Evolutionary conservation across 2,888 invertebrate genomes (phyloP).

Genomic region (Dinocampus coccinellae): DNA sequence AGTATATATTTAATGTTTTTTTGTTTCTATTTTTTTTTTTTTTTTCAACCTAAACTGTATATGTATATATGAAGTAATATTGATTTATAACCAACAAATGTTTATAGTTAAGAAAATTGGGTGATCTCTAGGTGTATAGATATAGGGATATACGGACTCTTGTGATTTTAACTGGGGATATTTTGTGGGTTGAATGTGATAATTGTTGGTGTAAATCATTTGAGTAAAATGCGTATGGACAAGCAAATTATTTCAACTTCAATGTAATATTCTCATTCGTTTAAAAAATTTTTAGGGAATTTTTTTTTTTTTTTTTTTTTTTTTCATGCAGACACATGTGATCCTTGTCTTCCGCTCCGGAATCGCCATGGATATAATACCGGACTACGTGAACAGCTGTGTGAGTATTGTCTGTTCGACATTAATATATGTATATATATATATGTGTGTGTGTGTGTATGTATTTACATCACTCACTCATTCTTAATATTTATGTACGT

Average conservation of each 20-base stretch:
- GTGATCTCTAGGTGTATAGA: neutral
- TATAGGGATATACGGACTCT: neutral
- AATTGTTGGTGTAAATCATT: conserved; percentile 7
- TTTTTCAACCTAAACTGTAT: too few species aligned
- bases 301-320: neutral
- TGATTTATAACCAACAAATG: conserved; percentile 32
- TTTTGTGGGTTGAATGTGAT: neutral
- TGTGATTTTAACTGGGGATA: neutral
- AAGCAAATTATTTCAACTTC: neutral
- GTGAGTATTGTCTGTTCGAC: conserved; percentile 15
- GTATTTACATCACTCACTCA: neutral
- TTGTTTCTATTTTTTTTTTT: too few species aligned
- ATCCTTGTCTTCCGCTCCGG: conserved; percentile 30
- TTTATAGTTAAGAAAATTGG: conserved; percentile 27
- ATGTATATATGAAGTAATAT: neutral
- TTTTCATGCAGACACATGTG: neutral
- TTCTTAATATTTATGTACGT: neutral
- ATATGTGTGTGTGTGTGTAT: neutral
- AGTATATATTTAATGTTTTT: neutral
- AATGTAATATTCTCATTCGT: neutral
- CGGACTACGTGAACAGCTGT: conserved; percentile 31
- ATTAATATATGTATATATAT: neutral
- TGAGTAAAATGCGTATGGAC: neutral
- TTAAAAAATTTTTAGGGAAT: neutral
- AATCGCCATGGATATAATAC: conserved; percentile 29